These are phyloP conservation scores for Pemphredon lugubris DNA, from an alignment of 2,888 invertebrate species.

Conservation along the genomic window DNA sequence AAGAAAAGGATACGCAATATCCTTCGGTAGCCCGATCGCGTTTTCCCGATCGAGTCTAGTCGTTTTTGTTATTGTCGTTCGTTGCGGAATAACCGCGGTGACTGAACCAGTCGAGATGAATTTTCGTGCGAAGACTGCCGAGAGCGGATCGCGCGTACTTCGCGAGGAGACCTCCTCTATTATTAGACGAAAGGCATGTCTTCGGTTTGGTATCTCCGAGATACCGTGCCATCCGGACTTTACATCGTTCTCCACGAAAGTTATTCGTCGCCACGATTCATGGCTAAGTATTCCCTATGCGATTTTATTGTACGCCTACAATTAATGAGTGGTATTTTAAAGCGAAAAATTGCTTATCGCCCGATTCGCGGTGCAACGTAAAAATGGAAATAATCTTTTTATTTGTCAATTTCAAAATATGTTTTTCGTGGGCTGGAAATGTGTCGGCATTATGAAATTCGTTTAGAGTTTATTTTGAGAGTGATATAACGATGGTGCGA, in stretches of 20 bases:
- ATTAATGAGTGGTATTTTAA: too few species aligned
- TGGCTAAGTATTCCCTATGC: not conserved
- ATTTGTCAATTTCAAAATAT: too few species aligned
- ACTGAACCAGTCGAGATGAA: slow-evolving; percentile 72
- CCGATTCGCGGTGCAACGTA: too few species aligned
- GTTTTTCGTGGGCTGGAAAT: too few species aligned
- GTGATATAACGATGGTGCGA: too few species aligned
- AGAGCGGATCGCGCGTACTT: slow-evolving; percentile 62
- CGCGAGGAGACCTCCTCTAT: slow-evolving; percentile 70
- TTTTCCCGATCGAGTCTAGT: slow-evolving; percentile 9
- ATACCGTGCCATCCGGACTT: slow-evolving; percentile 54
- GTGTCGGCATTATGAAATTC: too few species aligned
- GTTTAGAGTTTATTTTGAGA: too few species aligned
- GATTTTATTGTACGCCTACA: slow-evolving; percentile 15
- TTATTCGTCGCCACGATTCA: slow-evolving; percentile 18
- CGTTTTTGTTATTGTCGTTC: slow-evolving; percentile 57
- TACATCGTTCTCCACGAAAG: slow-evolving; percentile 41
- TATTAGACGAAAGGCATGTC: slow-evolving; percentile 74
- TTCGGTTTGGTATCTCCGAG: slow-evolving; percentile 68
- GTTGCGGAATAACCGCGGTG: slow-evolving; percentile 55
- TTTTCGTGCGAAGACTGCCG: slow-evolving; percentile 69
- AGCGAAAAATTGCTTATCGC: too few species aligned
- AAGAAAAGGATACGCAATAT: too few species aligned
- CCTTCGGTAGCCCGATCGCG: not conserved
- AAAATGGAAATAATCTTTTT: too few species aligned